These are phyloP conservation scores for Mesocentrotus franciscanus DNA, from an alignment of 53 echinoderm and acorn worm species.

Conservation along the genomic window DNA sequence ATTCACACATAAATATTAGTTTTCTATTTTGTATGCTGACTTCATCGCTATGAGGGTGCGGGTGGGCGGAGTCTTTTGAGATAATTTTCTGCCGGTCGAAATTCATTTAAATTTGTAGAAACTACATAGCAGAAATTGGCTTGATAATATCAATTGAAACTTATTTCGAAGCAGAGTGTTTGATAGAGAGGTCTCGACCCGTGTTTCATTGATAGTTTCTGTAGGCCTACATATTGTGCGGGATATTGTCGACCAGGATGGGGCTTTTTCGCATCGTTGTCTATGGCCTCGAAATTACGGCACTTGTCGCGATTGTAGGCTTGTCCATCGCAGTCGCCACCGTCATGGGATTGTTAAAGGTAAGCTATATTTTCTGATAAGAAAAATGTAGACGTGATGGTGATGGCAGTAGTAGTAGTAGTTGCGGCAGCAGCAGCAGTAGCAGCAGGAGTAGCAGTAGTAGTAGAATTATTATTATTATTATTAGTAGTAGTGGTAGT, in stretches of 20 bases:
- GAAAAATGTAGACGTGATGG: not conserved
- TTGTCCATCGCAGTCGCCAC: not conserved
- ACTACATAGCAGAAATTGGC: not conserved
- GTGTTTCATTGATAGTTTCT: not conserved
- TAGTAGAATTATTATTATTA: not conserved
- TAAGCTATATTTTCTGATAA: not conserved
- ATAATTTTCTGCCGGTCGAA: too few relatives aligned
- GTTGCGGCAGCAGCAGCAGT: not conserved
- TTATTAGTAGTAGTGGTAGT: not conserved
- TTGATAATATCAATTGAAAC: not conserved
- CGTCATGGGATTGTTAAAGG: conserved; percentile 32
- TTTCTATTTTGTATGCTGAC: not conserved
- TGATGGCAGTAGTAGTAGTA: not conserved
- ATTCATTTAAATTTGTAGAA: too few relatives aligned
- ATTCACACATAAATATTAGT: too few relatives aligned
- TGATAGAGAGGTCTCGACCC: not conserved
- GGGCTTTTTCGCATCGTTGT: not conserved
- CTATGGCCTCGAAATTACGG: not conserved
- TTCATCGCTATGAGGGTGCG: not conserved
- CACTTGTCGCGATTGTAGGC: not conserved
- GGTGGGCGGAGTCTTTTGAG: too few relatives aligned
- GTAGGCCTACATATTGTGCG: not conserved
- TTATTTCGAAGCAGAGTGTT: not conserved
- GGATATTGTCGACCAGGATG: not conserved
- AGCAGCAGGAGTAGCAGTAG: not conserved